Evolutionary conservation across 2,797 vertebrate genomes (phyloP).

Genomic region (Sus cebifrons): DNA sequence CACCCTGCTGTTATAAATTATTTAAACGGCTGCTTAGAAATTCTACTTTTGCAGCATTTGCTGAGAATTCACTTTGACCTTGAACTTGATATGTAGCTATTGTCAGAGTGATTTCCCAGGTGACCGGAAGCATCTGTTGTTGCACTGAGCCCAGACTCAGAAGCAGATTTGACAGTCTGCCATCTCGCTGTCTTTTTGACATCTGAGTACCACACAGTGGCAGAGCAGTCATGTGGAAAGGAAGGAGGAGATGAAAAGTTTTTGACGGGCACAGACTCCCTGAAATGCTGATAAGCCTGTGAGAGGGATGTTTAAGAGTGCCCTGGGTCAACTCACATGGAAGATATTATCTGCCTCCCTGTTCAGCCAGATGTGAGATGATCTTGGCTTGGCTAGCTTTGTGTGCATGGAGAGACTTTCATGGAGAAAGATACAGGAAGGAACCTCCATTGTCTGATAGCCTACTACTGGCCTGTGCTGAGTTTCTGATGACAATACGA

Average conservation of each 20-base stretch:
- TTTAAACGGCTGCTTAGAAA: slow-evolving; percentile 68
- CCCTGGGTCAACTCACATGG: background rate
- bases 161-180: slow-evolving; percentile 14
- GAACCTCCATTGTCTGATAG: background rate
- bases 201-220: slow-evolving; percentile 42
- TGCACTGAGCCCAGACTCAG: background rate
- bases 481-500: background rate
- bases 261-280: background rate
- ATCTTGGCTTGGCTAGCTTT: background rate
- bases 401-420: background rate
- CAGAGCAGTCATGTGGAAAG: slow-evolving; percentile 60
- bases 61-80: slow-evolving; percentile 67
- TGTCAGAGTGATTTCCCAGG: slow-evolving; percentile 64
- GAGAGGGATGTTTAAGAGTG: background rate
- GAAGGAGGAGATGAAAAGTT: background rate
- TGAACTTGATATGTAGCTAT: slow-evolving; percentile 68
- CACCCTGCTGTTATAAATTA: slow-evolving; percentile 68
- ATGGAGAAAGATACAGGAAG: background rate
- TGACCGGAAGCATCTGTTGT: slow-evolving; percentile 56
- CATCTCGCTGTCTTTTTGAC: slow-evolving; percentile 31
- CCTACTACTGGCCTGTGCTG: background rate
- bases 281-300: background rate
- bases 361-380: background rate
- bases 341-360: background rate
- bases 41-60: slow-evolving; percentile 60